phyloP scores from a whole-genome alignment of 2,113 vertebrate species.

The Micromys minutus region DNA sequence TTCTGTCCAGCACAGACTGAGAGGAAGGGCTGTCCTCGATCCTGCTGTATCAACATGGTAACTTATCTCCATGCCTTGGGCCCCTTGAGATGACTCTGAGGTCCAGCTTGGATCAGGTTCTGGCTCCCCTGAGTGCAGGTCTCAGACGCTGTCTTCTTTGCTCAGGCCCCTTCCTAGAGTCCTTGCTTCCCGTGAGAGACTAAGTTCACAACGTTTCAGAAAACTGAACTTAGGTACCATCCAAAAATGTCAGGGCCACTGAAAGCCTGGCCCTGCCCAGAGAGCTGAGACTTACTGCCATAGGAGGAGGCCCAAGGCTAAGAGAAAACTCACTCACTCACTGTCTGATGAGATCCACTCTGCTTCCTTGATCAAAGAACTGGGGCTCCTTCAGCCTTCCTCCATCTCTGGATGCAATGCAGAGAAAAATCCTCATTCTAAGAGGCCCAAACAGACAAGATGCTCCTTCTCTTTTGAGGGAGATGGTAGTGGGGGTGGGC shows the following conservation, averaged over 20 bases:
- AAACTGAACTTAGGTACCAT: neutral
- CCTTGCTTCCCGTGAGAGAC: neutral
- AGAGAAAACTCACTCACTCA: neutral
- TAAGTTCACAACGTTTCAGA: neutral
- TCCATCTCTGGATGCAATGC: neutral
- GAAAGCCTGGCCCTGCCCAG: neutral
- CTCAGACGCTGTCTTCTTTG: neutral
- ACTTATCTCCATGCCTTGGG: neutral
- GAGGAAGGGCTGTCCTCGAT: neutral
- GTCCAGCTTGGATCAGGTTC: neutral
- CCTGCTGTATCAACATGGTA: neutral
- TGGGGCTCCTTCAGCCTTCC: neutral
- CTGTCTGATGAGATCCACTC: neutral
- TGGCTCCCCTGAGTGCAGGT: neutral
- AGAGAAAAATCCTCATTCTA: neutral
- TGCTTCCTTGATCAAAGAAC: neutral
- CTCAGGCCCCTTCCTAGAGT: neutral
- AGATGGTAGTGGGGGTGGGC: neutral
- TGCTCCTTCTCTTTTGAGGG: neutral
- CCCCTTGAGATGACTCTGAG: neutral
- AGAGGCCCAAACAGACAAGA: neutral
- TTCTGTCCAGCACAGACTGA: neutral
- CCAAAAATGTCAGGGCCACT: neutral
- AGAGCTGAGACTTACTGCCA: neutral
- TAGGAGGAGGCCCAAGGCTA: neutral